Percentiles rank a stretch among this genome's conserved stretches.
Conservation (phyloP, 2,888 invertebrate species). For the Platycnemis pennipes region DNA sequence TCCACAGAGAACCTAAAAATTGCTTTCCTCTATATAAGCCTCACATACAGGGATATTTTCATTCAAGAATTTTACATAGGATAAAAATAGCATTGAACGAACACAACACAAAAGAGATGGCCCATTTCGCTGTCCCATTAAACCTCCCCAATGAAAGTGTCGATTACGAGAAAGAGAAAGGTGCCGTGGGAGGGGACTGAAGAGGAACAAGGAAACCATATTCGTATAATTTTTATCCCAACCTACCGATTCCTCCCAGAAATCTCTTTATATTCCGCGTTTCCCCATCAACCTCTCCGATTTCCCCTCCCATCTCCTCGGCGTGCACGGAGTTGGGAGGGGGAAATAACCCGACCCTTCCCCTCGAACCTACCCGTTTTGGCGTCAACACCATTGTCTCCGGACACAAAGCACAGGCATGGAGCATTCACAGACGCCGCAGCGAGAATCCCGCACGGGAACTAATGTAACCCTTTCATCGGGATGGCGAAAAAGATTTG, state of each 20-base stretch:
- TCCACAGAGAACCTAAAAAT: too few species aligned
- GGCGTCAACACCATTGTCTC: neutral
- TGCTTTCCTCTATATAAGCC: too few species aligned
- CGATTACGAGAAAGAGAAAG: too few species aligned
- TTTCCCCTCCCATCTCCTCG: neutral
- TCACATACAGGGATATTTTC: neutral
- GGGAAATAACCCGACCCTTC: neutral
- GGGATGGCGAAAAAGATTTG: neutral
- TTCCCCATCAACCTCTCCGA: neutral
- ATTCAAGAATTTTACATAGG: neutral
- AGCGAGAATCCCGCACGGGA: neutral
- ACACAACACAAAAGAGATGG: neutral
- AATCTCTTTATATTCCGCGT: neutral
- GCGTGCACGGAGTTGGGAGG: neutral
- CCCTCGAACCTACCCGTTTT: neutral
- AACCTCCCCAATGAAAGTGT: too few species aligned
- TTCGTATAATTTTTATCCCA: neutral
- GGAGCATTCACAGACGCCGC: neutral
- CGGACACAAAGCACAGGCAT: neutral
- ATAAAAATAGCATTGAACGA: neutral
- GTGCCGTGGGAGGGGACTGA: neutral
- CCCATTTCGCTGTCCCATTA: too few species aligned
- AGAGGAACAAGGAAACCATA: neutral
- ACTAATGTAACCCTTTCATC: neutral
- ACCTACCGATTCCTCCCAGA: neutral